These are phyloP conservation scores for Buteo buteo DNA, from an alignment of 2,113 vertebrate genomes.

Conservation along the genomic window DNA sequence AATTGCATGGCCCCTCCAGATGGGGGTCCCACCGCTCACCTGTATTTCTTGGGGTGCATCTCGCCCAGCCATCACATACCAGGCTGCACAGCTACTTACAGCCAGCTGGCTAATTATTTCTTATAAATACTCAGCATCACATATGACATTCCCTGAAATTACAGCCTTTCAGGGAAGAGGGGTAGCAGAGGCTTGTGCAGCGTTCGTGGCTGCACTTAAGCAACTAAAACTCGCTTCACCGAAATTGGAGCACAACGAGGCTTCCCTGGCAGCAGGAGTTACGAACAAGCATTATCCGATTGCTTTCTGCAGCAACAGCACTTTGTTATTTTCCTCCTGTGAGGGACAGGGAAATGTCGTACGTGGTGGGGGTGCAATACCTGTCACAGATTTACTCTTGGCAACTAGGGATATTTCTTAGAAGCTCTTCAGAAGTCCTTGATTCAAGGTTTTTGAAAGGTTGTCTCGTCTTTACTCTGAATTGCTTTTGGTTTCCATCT, in stretches of 20 bases:
- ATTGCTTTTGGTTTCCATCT: background rate
- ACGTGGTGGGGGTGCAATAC: background rate
- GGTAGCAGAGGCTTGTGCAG: accelerated
- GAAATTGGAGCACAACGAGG: background rate
- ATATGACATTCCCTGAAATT: background rate
- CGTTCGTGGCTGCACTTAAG: background rate
- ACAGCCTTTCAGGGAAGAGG: background rate
- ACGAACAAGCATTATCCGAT: background rate
- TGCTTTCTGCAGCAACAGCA: background rate
- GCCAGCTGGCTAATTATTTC: background rate
- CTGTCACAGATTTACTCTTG: background rate
- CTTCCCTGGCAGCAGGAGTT: background rate
- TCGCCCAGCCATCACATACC: background rate
- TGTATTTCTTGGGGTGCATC: background rate
- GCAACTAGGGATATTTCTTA: background rate
- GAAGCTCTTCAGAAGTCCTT: background rate
- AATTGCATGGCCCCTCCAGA: background rate
- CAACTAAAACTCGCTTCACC: background rate
- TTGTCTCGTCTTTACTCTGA: background rate
- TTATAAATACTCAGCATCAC: background rate
- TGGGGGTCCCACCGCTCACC: background rate
- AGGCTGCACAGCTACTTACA: background rate
- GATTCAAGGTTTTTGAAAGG: background rate
- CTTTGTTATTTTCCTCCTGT: background rate
- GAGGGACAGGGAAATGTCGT: background rate